Evolutionary conservation across 2,113 vertebrate species (phyloP), one percentile per base, ranked within the genome.

Genomic region (Anhinga anhinga): DNA sequence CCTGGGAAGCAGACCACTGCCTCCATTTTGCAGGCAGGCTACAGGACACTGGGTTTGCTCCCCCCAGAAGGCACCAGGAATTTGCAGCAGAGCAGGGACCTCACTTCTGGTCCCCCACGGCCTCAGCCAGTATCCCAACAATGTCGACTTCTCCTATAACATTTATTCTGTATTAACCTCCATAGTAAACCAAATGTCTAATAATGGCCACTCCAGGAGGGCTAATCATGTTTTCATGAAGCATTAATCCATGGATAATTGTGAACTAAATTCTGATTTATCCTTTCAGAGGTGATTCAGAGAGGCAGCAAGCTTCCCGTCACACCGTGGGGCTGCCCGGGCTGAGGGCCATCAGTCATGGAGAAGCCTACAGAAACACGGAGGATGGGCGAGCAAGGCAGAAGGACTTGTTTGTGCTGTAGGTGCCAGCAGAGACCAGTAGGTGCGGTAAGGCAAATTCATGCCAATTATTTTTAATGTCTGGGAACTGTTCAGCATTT

Each of bases 91-190:
- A 50, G 50, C 45, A 45, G 32, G 15, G n/a, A 71, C 36, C 30
- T 87, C 61, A 9, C 20, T 55, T 34, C 52, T n/a, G 49, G 6
- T 4, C 19, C 50, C 66, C 19, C 49, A 20, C 0, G 11, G 49
- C 23, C 30, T 59, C 73, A 49, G 8, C 47, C 56, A 30, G 8
- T 4, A 40, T 18, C 56, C 47, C 58, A 38, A 53, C 40, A 14
- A 0, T 0, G 3, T 0, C 1, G 1, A 13, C 29, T 56, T 40
- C 55, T 73, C 40, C 40, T 53, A 0, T 2, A 61, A 61, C 7
- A 16, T 44, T 76, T 55, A 25, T 36, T 84, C 29, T 52, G 21
- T 13, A 52, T 55, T n/a, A 88, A 69, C 20, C 36, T 80, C 56
- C 50, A 10, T 19, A 42, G 82, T 7, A 47, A 76, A 30, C 23